phyloP scores from a whole-genome alignment of 2,113 vertebrate species.

The Smithornis capensis region DNA sequence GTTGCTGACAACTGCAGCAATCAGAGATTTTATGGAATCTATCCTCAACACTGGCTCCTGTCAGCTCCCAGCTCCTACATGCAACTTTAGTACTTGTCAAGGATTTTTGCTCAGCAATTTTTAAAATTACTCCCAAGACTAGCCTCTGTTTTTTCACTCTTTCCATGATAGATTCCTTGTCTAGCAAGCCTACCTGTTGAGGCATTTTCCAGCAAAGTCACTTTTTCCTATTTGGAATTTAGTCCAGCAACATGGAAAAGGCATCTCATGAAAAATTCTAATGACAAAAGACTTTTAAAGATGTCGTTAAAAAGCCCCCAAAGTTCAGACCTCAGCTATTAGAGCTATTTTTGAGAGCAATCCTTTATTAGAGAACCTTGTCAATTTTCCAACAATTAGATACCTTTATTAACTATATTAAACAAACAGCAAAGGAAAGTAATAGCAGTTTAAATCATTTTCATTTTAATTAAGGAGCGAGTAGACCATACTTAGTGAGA shows the following conservation, averaged over 20 bases:
- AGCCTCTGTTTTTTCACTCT: background rate
- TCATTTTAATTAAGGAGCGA: conserved; percentile 68
- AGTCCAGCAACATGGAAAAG: background rate
- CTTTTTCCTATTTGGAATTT: background rate
- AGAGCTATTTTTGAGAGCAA: background rate
- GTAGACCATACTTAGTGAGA: conserved; percentile 51
- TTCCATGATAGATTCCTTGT: background rate
- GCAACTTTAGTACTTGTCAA: background rate
- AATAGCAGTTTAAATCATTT: conserved; percentile 61
- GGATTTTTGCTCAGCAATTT: background rate
- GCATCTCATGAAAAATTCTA: background rate
- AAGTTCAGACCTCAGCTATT: background rate
- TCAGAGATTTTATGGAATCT: background rate
- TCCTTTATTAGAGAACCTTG: background rate
- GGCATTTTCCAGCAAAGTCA: background rate
- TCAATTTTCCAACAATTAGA: conserved; percentile 1
- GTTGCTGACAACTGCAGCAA: background rate
- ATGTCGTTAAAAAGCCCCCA: background rate
- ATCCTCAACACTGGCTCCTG: background rate
- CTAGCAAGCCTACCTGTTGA: background rate
- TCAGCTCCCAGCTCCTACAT: background rate
- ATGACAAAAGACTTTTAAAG: background rate
- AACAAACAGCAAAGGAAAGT: conserved; percentile 48
- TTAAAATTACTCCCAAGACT: background rate
- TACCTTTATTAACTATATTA: conserved; percentile 34